Conservation (phyloP, 2,113 vertebrate genomes). For the Mobula birostris region DNA sequence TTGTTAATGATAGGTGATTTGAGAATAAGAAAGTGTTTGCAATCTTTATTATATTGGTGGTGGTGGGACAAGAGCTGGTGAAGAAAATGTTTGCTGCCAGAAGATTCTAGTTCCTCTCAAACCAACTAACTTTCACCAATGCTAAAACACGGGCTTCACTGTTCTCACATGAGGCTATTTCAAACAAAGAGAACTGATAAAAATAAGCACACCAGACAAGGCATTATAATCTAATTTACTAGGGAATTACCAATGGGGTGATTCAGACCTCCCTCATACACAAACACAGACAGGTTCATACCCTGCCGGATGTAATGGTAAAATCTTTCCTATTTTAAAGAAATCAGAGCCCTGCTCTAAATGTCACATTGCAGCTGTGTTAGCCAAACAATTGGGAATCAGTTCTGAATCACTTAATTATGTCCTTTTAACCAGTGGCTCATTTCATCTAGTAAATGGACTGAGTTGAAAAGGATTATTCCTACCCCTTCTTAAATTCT, state of each 20-base stretch:
- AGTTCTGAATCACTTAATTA: not conserved
- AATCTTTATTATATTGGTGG: not conserved
- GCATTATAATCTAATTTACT: slow-evolving; percentile 1
- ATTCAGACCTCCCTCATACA: slow-evolving; percentile 31
- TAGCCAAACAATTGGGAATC: not conserved
- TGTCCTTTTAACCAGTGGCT: not conserved
- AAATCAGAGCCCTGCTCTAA: not conserved
- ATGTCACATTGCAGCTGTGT: slow-evolving; percentile 13
- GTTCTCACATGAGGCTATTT: not conserved
- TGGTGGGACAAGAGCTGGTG: not conserved
- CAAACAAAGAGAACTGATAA: not conserved
- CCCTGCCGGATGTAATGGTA: not conserved
- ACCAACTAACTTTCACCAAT: not conserved
- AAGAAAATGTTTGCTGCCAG: not conserved
- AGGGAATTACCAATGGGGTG: not conserved
- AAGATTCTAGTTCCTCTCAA: not conserved
- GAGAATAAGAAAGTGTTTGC: not conserved
- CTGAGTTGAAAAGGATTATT: slow-evolving; percentile 6
- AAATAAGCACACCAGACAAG: not conserved
- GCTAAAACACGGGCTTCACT: not conserved
- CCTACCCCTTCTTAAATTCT: not conserved
- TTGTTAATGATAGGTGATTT: not conserved
- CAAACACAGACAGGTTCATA: not conserved
- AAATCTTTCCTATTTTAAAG: not conserved
- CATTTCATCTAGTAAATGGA: not conserved